Evolutionary conservation across 2,888 invertebrate genomes (phyloP).

Genomic region (Heliconius cydno): DNA sequence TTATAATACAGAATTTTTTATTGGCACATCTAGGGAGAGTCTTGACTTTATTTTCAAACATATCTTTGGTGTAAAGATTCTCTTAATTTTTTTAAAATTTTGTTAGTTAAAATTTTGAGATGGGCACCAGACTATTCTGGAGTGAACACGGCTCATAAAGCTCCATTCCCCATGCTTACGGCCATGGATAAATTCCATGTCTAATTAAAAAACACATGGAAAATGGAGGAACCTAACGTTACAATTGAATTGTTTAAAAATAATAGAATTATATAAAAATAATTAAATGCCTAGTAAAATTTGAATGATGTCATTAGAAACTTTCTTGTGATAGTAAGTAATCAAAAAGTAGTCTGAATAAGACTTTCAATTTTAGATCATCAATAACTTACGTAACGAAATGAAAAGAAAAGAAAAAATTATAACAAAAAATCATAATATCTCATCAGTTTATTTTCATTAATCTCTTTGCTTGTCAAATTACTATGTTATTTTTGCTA

Average conservation of each 20-base stretch:
- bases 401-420: background rate
- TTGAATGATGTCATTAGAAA: constrained; percentile 19
- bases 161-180: too few species aligned
- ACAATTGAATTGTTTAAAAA: background rate
- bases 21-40: too few species aligned
- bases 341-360: constrained; percentile 17
- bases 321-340: constrained; percentile 17
- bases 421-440: background rate
- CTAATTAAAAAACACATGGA: background rate
- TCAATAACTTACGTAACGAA: constrained; percentile 3
- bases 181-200: too few species aligned
- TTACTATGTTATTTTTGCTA: background rate
- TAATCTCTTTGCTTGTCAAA: constrained; percentile 1
- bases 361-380: background rate
- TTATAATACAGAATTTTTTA: too few species aligned
- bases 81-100: too few species aligned
- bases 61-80: too few species aligned
- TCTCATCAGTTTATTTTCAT: background rate
- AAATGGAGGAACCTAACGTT: background rate
- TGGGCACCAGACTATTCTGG: too few species aligned
- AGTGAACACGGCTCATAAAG: too few species aligned
- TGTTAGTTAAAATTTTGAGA: too few species aligned
- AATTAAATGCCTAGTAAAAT: background rate
- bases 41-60: too few species aligned
- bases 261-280: background rate